Conservation (phyloP, 2,113 vertebrate genomes). For the Brachypteracias leptosomus region DNA sequence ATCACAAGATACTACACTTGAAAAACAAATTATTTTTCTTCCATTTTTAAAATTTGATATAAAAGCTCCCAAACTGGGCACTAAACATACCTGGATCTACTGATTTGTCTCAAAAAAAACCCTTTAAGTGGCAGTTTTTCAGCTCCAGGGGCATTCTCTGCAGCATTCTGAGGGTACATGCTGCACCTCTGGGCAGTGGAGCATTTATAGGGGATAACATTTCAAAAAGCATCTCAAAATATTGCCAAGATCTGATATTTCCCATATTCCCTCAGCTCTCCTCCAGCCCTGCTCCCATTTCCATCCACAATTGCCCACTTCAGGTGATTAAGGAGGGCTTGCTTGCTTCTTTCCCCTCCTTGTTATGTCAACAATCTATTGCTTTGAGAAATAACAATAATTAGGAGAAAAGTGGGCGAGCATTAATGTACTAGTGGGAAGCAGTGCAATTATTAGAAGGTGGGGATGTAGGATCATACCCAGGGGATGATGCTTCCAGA, state of each 20-base stretch:
- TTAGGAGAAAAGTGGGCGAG: background rate
- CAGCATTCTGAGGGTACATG: accelerated
- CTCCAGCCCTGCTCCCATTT: background rate
- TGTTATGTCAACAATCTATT: background rate
- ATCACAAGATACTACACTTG: background rate
- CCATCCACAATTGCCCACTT: background rate
- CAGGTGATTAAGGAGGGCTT: background rate
- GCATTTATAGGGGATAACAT: background rate
- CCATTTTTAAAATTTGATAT: background rate
- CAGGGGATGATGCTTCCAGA: background rate
- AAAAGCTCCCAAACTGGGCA: background rate
- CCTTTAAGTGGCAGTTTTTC: too few relatives aligned
- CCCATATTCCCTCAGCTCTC: background rate
- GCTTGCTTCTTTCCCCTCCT: background rate
- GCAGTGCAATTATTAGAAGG: background rate
- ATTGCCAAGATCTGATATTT: background rate
- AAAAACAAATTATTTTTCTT: too few relatives aligned
- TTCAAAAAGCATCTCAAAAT: background rate
- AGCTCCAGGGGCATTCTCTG: background rate
- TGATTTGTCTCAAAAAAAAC: background rate
- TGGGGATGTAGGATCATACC: background rate
- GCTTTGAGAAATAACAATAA: background rate
- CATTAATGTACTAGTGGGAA: background rate
- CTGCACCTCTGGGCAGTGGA: accelerated
- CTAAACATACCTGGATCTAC: background rate